phyloP scores from a whole-genome alignment of 2,888 invertebrate species.

The Atrina japonica region DNA sequence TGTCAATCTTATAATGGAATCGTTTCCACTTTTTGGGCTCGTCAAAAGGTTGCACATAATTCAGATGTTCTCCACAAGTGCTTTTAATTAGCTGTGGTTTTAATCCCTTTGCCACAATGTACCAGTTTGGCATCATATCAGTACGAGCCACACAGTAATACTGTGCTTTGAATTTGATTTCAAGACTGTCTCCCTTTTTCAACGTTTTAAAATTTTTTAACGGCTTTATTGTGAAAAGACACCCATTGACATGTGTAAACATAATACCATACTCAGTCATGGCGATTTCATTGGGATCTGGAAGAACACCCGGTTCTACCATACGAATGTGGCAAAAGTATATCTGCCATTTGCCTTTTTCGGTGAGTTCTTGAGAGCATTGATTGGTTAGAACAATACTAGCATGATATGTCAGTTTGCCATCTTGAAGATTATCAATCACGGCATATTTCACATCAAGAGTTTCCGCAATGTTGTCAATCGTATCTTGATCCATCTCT shows the following conservation, averaged over 20 bases:
- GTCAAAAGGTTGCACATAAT: slow-evolving; percentile 70
- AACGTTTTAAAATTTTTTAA: slow-evolving; percentile 61
- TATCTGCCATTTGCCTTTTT: slow-evolving; percentile 67
- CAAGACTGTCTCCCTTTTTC: slow-evolving; percentile 57
- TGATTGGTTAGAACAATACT: slow-evolving; percentile 63
- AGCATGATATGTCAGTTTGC: slow-evolving; percentile 63
- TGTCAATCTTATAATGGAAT: slow-evolving; percentile 64
- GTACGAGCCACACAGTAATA: slow-evolving; percentile 70
- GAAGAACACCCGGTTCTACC: slow-evolving; percentile 68
- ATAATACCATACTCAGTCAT: slow-evolving; percentile 58
- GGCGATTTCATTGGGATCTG: slow-evolving; percentile 52
- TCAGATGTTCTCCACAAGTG: slow-evolving; percentile 68
- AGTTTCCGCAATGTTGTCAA: slow-evolving; percentile 57
- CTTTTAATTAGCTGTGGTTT: slow-evolving; percentile 63
- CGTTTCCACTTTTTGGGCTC: slow-evolving; percentile 70
- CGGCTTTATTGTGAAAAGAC: slow-evolving; percentile 69
- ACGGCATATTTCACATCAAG: slow-evolving; percentile 64
- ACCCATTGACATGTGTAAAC: slow-evolving; percentile 71
- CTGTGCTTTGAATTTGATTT: slow-evolving; percentile 66
- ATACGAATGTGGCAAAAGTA: slow-evolving; percentile 74
- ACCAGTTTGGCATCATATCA: slow-evolving; percentile 75
- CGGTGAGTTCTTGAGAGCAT: slow-evolving; percentile 44
- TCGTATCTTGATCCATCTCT: slow-evolving; percentile 57
- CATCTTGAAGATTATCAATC: slow-evolving; percentile 68
- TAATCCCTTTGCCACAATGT: slow-evolving; percentile 58